phyloP scores from a whole-genome alignment of 2,113 vertebrate genomes.

The Labeo catla region DNA sequence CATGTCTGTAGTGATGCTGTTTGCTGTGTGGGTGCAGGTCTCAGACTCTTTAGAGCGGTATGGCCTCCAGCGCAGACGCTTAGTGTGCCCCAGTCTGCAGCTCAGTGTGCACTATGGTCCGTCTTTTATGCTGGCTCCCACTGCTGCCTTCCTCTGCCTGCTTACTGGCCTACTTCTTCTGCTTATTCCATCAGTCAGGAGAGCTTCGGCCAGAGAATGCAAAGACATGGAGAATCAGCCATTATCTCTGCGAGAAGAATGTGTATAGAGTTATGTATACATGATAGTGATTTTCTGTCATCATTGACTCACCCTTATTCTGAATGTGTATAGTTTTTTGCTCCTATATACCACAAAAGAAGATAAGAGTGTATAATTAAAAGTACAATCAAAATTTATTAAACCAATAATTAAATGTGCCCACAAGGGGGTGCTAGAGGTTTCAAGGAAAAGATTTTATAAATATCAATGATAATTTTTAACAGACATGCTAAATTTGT shows the following conservation, averaged over 20 bases:
- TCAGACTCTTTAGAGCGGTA: constrained; percentile 85
- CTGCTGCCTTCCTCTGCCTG: constrained; percentile 80
- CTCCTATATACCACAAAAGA: not conserved
- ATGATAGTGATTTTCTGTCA: not conserved
- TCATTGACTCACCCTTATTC: not conserved
- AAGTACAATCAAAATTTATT: not conserved
- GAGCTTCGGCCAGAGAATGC: constrained; percentile 61
- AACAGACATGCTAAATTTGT: not conserved
- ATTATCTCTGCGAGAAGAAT: constrained; percentile 8
- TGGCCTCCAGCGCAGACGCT: constrained; percentile 63
- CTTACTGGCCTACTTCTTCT: constrained; percentile 83
- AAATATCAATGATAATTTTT: not conserved
- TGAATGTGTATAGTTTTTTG: not conserved
- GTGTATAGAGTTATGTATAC: not conserved
- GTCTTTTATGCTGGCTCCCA: constrained; percentile 83
- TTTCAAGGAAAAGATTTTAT: not conserved
- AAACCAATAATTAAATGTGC: not conserved
- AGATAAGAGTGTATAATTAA: not conserved
- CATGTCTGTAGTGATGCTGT: constrained; percentile 80
- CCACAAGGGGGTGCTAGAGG: not conserved
- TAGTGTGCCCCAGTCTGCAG: constrained; percentile 77
- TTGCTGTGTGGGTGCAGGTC: constrained; percentile 86
- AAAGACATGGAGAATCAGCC: constrained; percentile 61
- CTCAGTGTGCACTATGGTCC: constrained; percentile 79
- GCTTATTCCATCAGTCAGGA: constrained; percentile 57